Percentiles rank a stretch among this genome's conserved stretches.
phyloP scores from a whole-genome alignment of 2,797 vertebrate genomes.

The Falco columbarius region DNA sequence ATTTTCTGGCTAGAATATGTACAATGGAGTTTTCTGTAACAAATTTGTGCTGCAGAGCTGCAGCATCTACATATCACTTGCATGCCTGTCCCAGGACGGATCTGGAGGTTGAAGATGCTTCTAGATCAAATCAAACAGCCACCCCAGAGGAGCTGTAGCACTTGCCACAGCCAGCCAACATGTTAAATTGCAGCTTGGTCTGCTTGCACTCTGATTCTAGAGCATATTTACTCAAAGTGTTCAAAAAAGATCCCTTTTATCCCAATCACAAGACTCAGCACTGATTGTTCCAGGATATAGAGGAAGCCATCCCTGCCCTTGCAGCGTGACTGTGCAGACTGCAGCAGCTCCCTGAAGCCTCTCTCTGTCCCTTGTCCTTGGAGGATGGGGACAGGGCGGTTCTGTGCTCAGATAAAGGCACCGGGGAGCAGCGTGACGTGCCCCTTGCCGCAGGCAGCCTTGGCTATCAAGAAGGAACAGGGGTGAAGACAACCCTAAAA shows the following conservation, averaged over 20 bases:
- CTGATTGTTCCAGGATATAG: constrained; percentile 28
- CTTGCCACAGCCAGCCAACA: neutral
- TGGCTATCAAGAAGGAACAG: neutral
- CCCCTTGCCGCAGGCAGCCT: neutral
- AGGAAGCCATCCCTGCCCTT: constrained; percentile 25
- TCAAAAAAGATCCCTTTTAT: constrained; percentile 42
- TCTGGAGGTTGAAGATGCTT: neutral
- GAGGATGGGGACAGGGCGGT: neutral
- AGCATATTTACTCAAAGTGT: neutral
- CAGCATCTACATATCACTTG: fast-evolving
- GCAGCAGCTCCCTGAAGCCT: constrained; percentile 8
- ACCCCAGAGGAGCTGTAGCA: neutral
- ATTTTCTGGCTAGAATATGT: neutral
- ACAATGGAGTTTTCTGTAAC: neutral
- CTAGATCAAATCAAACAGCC: neutral
- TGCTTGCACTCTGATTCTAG: neutral
- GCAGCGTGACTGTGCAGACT: constrained; percentile 43
- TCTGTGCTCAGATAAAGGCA: neutral
- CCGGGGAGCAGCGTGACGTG: neutral
- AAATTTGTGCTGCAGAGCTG: neutral
- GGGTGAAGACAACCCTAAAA: neutral
- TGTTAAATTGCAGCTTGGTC: neutral
- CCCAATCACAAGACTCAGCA: constrained; percentile 47
- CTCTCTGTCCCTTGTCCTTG: constrained; percentile 31
- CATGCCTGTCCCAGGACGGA: neutral